Evolutionary conservation across 2,113 vertebrate genomes (phyloP).

Genomic region (Chlorodrepanis virens): DNA sequence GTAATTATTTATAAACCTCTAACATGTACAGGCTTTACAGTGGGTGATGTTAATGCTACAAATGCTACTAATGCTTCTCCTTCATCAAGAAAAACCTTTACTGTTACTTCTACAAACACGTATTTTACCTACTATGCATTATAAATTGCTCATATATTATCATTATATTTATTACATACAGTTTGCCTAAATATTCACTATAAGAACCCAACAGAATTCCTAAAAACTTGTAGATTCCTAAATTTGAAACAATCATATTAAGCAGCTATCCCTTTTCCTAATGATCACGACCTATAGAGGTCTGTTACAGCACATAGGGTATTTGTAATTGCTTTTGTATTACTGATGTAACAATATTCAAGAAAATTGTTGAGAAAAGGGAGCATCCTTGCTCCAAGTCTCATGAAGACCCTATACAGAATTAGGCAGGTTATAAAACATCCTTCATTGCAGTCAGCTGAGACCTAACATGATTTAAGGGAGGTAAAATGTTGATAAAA

Average conservation of each 20-base stretch:
- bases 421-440: not conserved
- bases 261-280: not conserved
- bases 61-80: not conserved
- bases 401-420: not conserved
- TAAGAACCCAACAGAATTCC: not conserved
- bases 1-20: not conserved
- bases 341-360: not conserved
- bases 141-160: not conserved
- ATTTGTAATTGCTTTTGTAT: not conserved
- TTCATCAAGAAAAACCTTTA: not conserved
- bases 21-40: not conserved
- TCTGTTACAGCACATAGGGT: not conserved
- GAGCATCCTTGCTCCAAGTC: not conserved
- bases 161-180: not conserved
- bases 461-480: not conserved
- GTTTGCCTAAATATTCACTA: not conserved
- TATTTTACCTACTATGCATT: constrained; percentile 3
- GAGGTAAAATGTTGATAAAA: not conserved
- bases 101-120: not conserved
- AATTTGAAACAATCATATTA: not conserved
- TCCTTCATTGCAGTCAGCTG: not conserved
- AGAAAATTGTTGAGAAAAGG: not conserved
- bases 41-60: not conserved
- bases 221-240: not conserved
- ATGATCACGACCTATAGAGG: not conserved